Evolutionary conservation across 2,888 invertebrate species (phyloP).

Genomic region (Cyrtodaria siliqua): DNA sequence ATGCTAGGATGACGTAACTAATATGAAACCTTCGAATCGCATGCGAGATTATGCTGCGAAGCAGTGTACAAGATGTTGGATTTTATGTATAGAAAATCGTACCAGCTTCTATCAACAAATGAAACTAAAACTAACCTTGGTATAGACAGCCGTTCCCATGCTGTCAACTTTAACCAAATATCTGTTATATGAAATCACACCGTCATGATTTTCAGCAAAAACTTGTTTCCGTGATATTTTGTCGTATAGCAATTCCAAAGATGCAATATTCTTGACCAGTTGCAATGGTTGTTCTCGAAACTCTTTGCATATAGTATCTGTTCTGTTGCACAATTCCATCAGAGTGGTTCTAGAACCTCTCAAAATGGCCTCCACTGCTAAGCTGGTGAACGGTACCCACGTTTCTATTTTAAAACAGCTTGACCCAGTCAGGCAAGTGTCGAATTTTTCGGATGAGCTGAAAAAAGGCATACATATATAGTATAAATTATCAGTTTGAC

Average conservation of each 20-base stretch:
- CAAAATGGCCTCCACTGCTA: slow-evolving; percentile 18
- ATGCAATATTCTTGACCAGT: slow-evolving; percentile 8
- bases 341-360: slow-evolving; percentile 18
- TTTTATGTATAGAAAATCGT: too few species aligned
- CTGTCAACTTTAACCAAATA: slow-evolving; percentile 6
- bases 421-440: background rate
- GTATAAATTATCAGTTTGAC: too few species aligned
- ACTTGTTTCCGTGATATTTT: slow-evolving; percentile 1
- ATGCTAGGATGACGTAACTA: too few species aligned
- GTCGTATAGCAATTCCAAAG: slow-evolving; percentile 3
- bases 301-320: slow-evolving; percentile 2
- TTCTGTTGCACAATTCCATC: slow-evolving; percentile 10
- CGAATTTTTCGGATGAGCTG: slow-evolving; percentile 9
- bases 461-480: too few species aligned
- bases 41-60: too few species aligned
- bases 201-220: slow-evolving; percentile 22
- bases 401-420: slow-evolving; percentile 34
- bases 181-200: slow-evolving; percentile 15
- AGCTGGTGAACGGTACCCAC: slow-evolving; percentile 29
- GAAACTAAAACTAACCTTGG: too few species aligned
- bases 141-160: background rate
- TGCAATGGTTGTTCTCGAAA: background rate
- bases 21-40: too few species aligned
- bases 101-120: too few species aligned
- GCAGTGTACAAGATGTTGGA: too few species aligned